Base-by-base conservation (phyloP, 2,888 invertebrate species). In the Hemaris fuciformis region DNA sequence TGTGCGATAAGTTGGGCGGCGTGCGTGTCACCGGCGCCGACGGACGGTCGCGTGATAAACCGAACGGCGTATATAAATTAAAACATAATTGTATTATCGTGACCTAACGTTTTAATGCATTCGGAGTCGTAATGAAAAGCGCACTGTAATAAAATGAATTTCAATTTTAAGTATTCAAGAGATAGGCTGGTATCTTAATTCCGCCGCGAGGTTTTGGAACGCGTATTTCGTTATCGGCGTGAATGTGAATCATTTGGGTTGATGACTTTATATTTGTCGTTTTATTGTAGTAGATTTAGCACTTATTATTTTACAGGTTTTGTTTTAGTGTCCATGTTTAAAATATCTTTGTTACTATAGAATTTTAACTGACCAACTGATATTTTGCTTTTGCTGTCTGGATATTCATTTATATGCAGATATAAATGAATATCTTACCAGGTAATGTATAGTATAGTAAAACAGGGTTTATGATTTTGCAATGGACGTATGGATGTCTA, bases 51-150 rank as follows among this genome's bases (percentile, higher is more conserved):
- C 91, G 91, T 91, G 91, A 85, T 85, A 81, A 79, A 80, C 46
- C 22, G 78, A 77, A 71, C 73, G 80, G 81, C 81, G 87, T 79
- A 88, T 91, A 92, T 92, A 92, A 92, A 92, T 92, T 92, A 91
- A 89, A 91, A 89, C 87, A 86, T 92, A 92, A 92, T 92, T 91
- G 91, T 89, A 84, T 88, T 92, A 91, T 91, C 91, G 91, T 91
- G 91, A 90, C 89, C 88, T 84, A 84, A 84, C 84, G 86, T 84
- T 84, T 89, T 53, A 48, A 60, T 60, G 60, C 41, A 60, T 53
- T 60, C 60, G 75, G 71, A 27, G 46, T 75, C 73, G 72, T 68
- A 79, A 79, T 75, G 80, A 78, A 82, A 79, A 79, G 69, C 66
- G 67, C 69, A 70, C 68, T 65, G 23, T 62, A 59, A 59, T 59